Conservation (phyloP, 92 coral and sea anemone genomes). For the Zoanthus gigantus region DNA sequence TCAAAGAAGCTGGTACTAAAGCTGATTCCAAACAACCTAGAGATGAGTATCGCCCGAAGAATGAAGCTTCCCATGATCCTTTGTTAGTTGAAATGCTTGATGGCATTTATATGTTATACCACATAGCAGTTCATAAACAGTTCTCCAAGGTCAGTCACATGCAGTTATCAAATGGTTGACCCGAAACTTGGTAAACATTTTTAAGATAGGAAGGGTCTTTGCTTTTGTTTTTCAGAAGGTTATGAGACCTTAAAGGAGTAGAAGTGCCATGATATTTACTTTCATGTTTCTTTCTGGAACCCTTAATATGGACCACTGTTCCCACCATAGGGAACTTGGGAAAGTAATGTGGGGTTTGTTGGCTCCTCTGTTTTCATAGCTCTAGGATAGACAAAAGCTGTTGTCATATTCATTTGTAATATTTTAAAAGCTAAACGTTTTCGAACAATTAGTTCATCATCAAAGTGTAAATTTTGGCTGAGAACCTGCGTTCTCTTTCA, state of each 20-base stretch:
- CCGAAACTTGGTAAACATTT: neutral
- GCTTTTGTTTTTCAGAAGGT: neutral
- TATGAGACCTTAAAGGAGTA: neutral
- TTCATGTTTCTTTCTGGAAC: neutral
- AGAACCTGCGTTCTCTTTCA: too few relatives aligned
- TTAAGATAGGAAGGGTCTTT: neutral
- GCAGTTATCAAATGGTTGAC: neutral
- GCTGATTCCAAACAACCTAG: slow-evolving; percentile 37
- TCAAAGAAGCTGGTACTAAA: slow-evolving; percentile 57
- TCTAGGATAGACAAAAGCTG: too few relatives aligned
- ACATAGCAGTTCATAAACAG: slow-evolving; percentile 98
- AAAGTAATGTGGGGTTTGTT: too few relatives aligned
- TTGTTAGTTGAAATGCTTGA: slow-evolving; percentile 95
- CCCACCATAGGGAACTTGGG: too few relatives aligned
- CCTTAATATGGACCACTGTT: too few relatives aligned
- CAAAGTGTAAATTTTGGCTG: too few relatives aligned
- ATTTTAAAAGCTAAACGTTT: too few relatives aligned
- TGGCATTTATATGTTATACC: slow-evolving; percentile 89
- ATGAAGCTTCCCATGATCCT: slow-evolving; percentile 70
- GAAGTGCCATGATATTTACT: neutral
- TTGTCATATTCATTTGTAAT: too few relatives aligned
- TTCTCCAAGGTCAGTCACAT: slow-evolving; percentile 83
- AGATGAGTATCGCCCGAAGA: slow-evolving; percentile 50
- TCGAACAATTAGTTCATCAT: too few relatives aligned
- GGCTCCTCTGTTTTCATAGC: too few relatives aligned